Evolutionary conservation across 2,888 invertebrate species (phyloP), one percentile per base, ranked within the genome.

Genomic region (Yponomeuta malinellus): DNA sequence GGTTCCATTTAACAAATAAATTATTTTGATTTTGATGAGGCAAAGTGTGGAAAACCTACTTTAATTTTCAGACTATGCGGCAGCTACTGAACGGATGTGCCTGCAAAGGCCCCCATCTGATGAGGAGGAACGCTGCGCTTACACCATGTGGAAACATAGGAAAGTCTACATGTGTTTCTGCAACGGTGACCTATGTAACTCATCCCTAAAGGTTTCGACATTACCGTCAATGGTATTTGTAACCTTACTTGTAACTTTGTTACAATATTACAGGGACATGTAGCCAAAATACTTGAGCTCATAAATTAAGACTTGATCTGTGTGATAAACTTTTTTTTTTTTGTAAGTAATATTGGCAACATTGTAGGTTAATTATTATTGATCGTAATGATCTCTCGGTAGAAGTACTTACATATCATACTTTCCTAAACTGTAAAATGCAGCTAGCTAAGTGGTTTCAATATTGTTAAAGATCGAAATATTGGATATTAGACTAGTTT

Each of bases 161-260:
- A 96, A 95, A 81, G 97, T 98, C 0, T 95, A 95, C 80, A 97
- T 98, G 96, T 98, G 98, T 81, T 97, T 98, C 82, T 98, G 98
- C 79, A 94, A 94, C 77, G 98, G 98, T 6, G 98, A 98, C 85
- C 92, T 98, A 59, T 98, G 98, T 84, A 98, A 98, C 74, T 80
- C 87, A 12, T 23, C 63, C 33, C 9, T 63, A 63, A 70, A n/a
- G 9, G 10, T 70, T 43, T n/a, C 63, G 4, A 72, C 74, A 63
- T 75, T 76, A 63, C 75, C 82, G 5, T 71, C 79, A 33, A 71
- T 78, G 72, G 74, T 85, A 70, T 68, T 84, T 71, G 66, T 78
- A 70, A 73, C 81, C 48, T 29, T 82, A 71, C 59, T 88, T 70
- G 70, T 82, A 70, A 73, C 77, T 68, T 9, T 83, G 63, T 81